These are phyloP conservation scores for Diarsia mendica DNA, from an alignment of 2,888 invertebrate genomes.

Conservation along the genomic window DNA sequence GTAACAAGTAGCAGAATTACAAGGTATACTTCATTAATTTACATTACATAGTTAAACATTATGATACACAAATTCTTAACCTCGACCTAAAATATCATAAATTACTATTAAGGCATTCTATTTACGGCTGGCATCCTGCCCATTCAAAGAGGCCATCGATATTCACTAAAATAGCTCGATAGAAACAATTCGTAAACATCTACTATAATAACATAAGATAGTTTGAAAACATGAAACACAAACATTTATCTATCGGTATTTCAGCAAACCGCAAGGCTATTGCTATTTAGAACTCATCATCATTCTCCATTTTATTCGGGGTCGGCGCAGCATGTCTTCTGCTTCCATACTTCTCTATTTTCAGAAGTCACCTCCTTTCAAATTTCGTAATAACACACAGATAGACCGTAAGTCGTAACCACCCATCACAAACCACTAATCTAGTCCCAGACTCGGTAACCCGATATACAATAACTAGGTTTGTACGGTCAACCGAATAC, in stretches of 20 bases:
- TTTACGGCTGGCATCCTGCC: conserved; percentile 55
- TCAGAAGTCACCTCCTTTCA: too few species aligned
- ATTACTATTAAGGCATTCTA: conserved; percentile 54
- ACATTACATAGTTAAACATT: background rate
- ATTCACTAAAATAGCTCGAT: conserved; percentile 48
- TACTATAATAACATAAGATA: conserved; percentile 25
- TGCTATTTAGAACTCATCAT: too few species aligned
- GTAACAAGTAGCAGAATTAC: too few species aligned
- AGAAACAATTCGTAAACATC: conserved; percentile 38
- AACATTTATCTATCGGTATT: conserved; percentile 2
- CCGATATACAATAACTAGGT: background rate
- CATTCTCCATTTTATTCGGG: too few species aligned
- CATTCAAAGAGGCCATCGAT: conserved; percentile 43
- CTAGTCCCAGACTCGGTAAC: background rate
- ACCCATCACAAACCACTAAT: background rate
- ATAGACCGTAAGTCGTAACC: background rate
- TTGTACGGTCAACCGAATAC: background rate
- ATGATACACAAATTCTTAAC: conserved; percentile 27
- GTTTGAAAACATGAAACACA: conserved; percentile 18
- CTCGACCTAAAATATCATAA: conserved; percentile 48
- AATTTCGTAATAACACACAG: background rate
- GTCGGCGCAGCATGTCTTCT: too few species aligned
- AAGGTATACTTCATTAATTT: background rate
- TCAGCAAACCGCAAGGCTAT: background rate
- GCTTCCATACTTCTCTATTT: too few species aligned